These are phyloP conservation scores for Ailurus styani DNA, from an alignment of 2,113 vertebrate genomes.

Conservation along the genomic window DNA sequence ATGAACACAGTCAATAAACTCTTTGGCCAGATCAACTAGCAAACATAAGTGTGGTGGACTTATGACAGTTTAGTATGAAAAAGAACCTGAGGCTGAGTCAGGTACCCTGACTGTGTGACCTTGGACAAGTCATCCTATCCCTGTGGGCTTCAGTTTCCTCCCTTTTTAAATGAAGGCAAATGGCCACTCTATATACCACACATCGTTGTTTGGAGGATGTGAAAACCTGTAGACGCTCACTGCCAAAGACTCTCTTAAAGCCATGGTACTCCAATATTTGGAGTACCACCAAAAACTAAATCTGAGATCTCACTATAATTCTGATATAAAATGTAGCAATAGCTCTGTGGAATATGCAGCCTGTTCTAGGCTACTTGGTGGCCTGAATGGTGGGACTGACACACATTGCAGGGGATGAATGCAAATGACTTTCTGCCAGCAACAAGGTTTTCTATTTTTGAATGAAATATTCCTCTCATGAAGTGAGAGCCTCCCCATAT, in stretches of 20 bases:
- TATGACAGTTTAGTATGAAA: constrained; percentile 8
- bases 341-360: neutral
- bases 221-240: neutral
- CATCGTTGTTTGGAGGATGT: neutral
- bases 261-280: too few species aligned
- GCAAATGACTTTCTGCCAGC: constrained; percentile 42
- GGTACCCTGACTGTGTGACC: neutral
- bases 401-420: constrained; percentile 39
- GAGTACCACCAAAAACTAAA: constrained; percentile 20
- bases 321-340: neutral
- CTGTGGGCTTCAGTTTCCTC: neutral
- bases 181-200: neutral
- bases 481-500: constrained; percentile 53
- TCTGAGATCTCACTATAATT: neutral
- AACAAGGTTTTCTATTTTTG: constrained; percentile 55
- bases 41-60: neutral
- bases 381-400: neutral
- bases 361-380: constrained; percentile 15
- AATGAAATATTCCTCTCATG: constrained; percentile 54
- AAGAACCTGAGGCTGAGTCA: neutral
- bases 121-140: neutral
- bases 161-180: neutral
- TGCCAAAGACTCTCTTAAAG: constrained; percentile 8
- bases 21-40: neutral
- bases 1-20: neutral